phyloP scores from a whole-genome alignment of 1,140 invertebrate species.

The Listronotus oregonensis region DNA sequence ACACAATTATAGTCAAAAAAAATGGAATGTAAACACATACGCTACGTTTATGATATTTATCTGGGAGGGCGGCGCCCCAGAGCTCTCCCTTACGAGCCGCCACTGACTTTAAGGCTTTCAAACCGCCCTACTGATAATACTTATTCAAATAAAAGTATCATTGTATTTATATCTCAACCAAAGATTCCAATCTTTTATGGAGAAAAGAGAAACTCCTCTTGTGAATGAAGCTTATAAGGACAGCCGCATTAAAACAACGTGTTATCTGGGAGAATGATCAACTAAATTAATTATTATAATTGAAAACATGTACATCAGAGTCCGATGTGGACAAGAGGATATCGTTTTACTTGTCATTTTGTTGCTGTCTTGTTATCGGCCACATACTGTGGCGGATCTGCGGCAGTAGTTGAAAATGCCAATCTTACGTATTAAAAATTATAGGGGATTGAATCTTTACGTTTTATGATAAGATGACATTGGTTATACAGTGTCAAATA shows the following conservation, averaged over 20 bases:
- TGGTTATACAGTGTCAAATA: too few relatives aligned
- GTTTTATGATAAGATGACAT: too few relatives aligned
- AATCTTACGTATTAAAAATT: slow-evolving; percentile 5
- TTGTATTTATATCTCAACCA: too few relatives aligned
- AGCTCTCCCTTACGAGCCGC: too few relatives aligned
- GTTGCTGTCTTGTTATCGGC: slow-evolving; percentile 7
- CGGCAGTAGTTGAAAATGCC: not conserved
- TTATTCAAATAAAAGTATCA: too few relatives aligned
- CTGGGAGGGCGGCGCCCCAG: too few relatives aligned
- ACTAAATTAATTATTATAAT: slow-evolving; percentile 46
- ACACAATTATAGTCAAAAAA: too few relatives aligned
- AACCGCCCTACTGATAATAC: too few relatives aligned
- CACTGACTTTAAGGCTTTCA: too few relatives aligned
- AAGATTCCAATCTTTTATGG: too few relatives aligned
- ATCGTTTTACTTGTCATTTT: slow-evolving; percentile 23
- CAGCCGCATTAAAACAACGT: slow-evolving; percentile 37
- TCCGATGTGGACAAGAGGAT: slow-evolving; percentile 35
- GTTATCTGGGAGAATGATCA: slow-evolving; percentile 37
- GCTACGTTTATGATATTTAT: too few relatives aligned
- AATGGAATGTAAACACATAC: too few relatives aligned
- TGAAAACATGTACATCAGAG: slow-evolving; percentile 43
- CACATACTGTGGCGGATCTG: slow-evolving; percentile 9
- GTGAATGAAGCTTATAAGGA: slow-evolving; percentile 40
- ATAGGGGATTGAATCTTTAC: slow-evolving; percentile 1
- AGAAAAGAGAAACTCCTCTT: not conserved